Base-by-base conservation (phyloP, 2,113 vertebrate genomes). In the Hyla sarda region DNA sequence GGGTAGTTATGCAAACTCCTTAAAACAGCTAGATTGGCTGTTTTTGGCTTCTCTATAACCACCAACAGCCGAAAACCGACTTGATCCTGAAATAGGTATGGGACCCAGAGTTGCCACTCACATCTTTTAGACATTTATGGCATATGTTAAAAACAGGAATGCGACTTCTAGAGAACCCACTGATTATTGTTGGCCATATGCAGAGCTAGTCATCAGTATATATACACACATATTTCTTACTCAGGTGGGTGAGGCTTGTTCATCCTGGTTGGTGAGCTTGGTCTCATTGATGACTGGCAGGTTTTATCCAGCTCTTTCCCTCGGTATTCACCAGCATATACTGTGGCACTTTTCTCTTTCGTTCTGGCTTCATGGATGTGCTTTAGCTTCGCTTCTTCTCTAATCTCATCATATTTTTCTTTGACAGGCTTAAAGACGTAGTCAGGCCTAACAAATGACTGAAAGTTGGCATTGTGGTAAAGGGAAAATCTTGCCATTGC, bases 331-430 rank as follows among this genome's bases (percentile, higher is more conserved):
- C 88, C 91, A 5, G 37, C 6, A 54, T 87, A 90, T 0, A 89
- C 90, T 1, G 92, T 90, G 60, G 87, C 14, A 3, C 65, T 89
- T 17, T 0, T 81, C 23, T 78, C 47, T n/a, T 62, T 41, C 88
- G 87, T 87, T 45, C 50, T 60, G 0, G 37, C 74, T 77, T 90
- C 91, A 1, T 84, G 77, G 87, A 81, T 90, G 90, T 92, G 91
- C 11, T 87, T 50, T 14, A 85, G 79, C 11, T 82, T 52, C 13
- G 89, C 89, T 83, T 7, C 16, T 9, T 2, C 13, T 77, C 89
- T 75, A 86, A 92, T 93, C 89, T 90, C 79, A 75, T 93, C 86
- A 58, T 91, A 79, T 69, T 71, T 48, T 28, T 21, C 14, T 28
- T 79, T 48, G 72, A 48, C 6, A 37, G 30, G 9, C 6, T 21